Evolutionary conservation across 2,888 invertebrate genomes (phyloP), one percentile per base, ranked within the genome.

Genomic region (Trachelus tabidus): DNA sequence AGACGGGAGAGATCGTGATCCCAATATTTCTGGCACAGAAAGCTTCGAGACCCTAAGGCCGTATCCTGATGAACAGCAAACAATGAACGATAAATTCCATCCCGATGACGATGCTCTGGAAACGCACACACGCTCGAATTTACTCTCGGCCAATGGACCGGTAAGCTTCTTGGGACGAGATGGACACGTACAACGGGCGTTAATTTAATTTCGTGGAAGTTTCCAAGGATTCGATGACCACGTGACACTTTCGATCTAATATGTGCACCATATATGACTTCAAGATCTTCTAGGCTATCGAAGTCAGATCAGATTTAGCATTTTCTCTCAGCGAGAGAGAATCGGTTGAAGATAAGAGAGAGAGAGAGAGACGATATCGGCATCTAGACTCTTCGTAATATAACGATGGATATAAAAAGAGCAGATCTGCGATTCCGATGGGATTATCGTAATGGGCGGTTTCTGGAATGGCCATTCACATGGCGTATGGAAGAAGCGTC

Each of bases 401-500:
- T 56, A 15, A 40, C 56, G 2, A 23, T 56, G 23, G 56, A 56
- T 23, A 56, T 56, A 56, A 56, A 76, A 78, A 80, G 80, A 81
- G 73, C 80, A 79, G 82, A 85, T 81, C 82, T 80, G 83, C 82
- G 81, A 79, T 82, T 79, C 75, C 78, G 77, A 77, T 75, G 79
- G 82, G 82, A 82, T 83, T 84, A 82, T 82, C 81, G 79, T 85
- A 86, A 86, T 85, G 83, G 83, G 79, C 80, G 80, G 82, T 81
- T 80, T 71, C 77, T 78, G 79, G 78, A 79, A 85, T 83, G 76
- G 82, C 75, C 33, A 77, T 80, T 80, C 81, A 80, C 81, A 74
- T 69, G 76, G 73, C 35, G 56, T 56, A 69, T 75, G 12, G 69
- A 74, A 77, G 73, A 23, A 81, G 79, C 79, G 83, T 84, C 79